These are phyloP conservation scores for Lophura nycthemera DNA, from an alignment of 2,113 vertebrate species.

Conservation along the genomic window DNA sequence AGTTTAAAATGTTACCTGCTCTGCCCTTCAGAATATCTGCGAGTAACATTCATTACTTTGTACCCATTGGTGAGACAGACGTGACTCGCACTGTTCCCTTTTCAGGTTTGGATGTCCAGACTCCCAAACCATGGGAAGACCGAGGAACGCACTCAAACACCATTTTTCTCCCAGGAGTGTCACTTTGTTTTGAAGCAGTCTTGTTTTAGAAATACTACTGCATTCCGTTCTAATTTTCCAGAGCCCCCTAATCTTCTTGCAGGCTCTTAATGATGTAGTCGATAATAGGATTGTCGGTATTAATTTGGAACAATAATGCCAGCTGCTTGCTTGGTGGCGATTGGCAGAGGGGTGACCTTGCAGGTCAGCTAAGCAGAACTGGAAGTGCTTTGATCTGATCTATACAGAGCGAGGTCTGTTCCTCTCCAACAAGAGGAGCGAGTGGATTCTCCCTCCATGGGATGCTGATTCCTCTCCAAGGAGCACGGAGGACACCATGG, in stretches of 20 bases:
- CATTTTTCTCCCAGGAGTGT: too few species aligned
- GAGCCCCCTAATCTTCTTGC: slow-evolving; percentile 92
- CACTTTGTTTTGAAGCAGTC: slow-evolving; percentile 51
- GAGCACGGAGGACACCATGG: slow-evolving; percentile 79
- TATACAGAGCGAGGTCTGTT: slow-evolving; percentile 71
- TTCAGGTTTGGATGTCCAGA: too few species aligned
- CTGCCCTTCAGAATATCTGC: too few species aligned
- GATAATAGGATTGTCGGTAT: slow-evolving; percentile 96
- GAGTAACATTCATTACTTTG: too few species aligned
- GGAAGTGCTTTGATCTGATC: slow-evolving; percentile 80
- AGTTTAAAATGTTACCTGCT: slow-evolving; percentile 4
- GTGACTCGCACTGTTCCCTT: too few species aligned
- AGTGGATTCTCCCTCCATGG: slow-evolving; percentile 75
- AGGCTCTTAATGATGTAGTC: slow-evolving; percentile 86
- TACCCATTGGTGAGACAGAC: too few species aligned
- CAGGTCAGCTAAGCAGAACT: slow-evolving; percentile 69
- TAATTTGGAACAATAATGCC: slow-evolving; percentile 88
- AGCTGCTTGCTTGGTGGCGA: slow-evolving; percentile 83
- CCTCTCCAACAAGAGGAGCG: slow-evolving; percentile 13
- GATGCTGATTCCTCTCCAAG: slow-evolving; percentile 76
- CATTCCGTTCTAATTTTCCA: slow-evolving; percentile 90
- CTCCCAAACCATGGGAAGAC: not conserved
- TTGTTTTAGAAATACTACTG: slow-evolving; percentile 71
- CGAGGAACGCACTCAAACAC: not conserved
- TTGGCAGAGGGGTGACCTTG: slow-evolving; percentile 77